Evolutionary conservation across 1,140 invertebrate species (phyloP).

Genomic region (Aphidius ervi): DNA sequence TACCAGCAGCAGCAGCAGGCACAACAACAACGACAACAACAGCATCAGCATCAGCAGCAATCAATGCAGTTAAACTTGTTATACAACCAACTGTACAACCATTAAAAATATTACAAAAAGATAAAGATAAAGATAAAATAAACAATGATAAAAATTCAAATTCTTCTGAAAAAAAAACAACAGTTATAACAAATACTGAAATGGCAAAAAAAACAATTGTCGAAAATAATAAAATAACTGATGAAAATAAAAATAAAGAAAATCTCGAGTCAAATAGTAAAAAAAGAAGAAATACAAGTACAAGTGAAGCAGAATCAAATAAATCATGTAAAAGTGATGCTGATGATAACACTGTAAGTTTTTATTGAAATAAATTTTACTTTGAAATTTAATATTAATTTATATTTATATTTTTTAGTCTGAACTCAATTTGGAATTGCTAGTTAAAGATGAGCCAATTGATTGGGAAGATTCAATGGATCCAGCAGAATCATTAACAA

Average conservation of each 20-base stretch:
- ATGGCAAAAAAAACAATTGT: conserved; percentile 36
- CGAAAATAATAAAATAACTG: conserved; percentile 36
- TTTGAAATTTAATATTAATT: neutral
- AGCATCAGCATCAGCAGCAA: too few species aligned
- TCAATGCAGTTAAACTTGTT: too few species aligned
- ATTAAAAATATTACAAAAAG: too few species aligned
- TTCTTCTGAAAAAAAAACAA: conserved; percentile 26
- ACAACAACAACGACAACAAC: too few species aligned
- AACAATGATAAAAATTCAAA: conserved; percentile 22
- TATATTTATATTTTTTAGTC: conserved; percentile 31
- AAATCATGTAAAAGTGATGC: conserved; percentile 45
- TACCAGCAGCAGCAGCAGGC: too few species aligned
- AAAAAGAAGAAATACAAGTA: conserved; percentile 34
- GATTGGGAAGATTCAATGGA: conserved; percentile 62
- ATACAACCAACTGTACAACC: too few species aligned
- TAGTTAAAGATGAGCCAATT: conserved; percentile 65
- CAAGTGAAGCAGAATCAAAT: conserved; percentile 43
- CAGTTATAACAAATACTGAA: conserved; percentile 21
- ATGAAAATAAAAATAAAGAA: conserved; percentile 46
- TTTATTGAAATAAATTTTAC: neutral
- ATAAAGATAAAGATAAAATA: conserved; percentile 12
- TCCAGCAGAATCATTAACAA: conserved; percentile 49
- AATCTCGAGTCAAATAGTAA: conserved; percentile 43
- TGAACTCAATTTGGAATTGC: conserved; percentile 51
- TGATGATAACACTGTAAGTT: conserved; percentile 32